Conservation (phyloP, 1,140 invertebrate species). For the Oscheius sp. region DNA sequence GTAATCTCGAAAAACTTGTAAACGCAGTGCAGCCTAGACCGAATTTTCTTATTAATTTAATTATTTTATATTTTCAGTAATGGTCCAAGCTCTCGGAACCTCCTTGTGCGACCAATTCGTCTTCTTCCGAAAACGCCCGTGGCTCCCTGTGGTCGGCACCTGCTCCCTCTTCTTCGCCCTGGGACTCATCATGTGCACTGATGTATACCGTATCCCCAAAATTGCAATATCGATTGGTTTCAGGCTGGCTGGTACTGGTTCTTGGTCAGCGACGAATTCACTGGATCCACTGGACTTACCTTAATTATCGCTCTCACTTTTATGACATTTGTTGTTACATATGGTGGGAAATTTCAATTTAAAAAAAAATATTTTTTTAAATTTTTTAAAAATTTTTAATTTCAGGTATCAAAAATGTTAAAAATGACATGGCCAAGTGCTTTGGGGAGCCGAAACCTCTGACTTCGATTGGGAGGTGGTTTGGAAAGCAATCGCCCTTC, state of each 20-base stretch:
- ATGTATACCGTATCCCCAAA: too few relatives aligned
- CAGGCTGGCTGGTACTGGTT: conserved; percentile 45
- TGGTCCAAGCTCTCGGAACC: conserved; percentile 49
- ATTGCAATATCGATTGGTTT: too few relatives aligned
- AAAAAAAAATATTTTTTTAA: background rate
- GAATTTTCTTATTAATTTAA: too few relatives aligned
- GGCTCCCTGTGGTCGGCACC: conserved; percentile 34
- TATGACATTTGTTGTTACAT: background rate
- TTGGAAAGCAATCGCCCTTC: background rate
- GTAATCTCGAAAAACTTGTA: too few relatives aligned
- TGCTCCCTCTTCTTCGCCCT: conserved; percentile 41
- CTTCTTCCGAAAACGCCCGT: conserved; percentile 27
- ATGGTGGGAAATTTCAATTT: background rate
- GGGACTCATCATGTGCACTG: conserved; percentile 49
- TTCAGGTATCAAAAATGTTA: background rate
- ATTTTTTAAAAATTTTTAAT: background rate
- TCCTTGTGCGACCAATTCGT: conserved; percentile 49
- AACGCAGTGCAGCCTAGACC: too few relatives aligned
- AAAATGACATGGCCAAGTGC: background rate
- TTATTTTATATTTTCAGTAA: too few relatives aligned
- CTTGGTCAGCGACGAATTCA: conserved; percentile 46
- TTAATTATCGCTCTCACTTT: conserved; percentile 37
- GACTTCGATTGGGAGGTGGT: background rate
- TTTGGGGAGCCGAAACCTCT: background rate
- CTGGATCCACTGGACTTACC: too few relatives aligned